Conservation (phyloP, 2,113 vertebrate genomes). For the Probosciger aterrimus region DNA sequence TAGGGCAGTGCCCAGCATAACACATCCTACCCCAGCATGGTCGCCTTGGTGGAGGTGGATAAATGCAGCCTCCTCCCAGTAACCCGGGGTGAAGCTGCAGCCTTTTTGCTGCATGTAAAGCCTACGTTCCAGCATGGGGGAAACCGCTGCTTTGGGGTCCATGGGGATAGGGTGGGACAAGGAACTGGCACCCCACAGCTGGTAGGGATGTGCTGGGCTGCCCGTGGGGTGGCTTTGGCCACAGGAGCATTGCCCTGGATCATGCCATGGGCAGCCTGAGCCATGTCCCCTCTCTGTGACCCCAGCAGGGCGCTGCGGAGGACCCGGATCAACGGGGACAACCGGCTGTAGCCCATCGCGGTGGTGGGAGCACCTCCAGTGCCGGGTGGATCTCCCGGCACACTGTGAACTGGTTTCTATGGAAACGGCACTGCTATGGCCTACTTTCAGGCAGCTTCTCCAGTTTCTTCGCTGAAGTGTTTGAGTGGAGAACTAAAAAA, state of each 20-base stretch:
- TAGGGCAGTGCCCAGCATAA: not conserved
- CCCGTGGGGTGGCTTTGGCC: fast-evolving
- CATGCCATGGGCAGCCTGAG: fast-evolving
- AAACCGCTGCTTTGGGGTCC: fast-evolving
- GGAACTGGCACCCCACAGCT: not conserved
- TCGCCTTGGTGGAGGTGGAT: not conserved
- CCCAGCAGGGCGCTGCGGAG: constrained; percentile 82
- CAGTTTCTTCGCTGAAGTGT: constrained; percentile 80
- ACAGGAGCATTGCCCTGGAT: fast-evolving
- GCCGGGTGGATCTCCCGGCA: constrained; percentile 84
- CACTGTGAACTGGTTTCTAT: constrained; percentile 87
- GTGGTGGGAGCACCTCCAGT: constrained; percentile 70
- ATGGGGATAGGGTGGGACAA: not conserved
- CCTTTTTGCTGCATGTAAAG: fast-evolving
- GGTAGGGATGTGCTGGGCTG: not conserved
- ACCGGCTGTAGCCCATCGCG: constrained; percentile 81
- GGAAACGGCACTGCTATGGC: constrained; percentile 88
- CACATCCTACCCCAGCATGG: fast-evolving
- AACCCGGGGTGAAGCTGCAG: not conserved
- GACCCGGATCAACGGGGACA: constrained; percentile 92
- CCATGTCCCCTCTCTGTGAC: not conserved
- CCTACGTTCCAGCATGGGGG: not conserved
- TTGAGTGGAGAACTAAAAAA: constrained; percentile 62
- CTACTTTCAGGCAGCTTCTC: constrained; percentile 90
- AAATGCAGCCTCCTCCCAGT: not conserved